These are phyloP conservation scores for Tiaroga cobitis DNA, from an alignment of 2,797 vertebrate genomes.

Conservation along the genomic window DNA sequence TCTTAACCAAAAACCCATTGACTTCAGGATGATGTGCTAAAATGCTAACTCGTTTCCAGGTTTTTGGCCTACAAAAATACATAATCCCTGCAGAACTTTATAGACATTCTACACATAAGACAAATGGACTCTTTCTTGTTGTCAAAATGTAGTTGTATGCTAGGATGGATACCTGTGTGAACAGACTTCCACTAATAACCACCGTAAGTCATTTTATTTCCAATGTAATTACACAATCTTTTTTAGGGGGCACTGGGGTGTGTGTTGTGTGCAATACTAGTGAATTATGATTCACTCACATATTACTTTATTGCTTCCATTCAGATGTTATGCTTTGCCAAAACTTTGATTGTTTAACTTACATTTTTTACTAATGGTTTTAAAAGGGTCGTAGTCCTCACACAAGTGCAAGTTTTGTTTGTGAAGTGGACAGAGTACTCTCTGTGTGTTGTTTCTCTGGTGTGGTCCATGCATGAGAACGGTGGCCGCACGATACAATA, in stretches of 20 bases:
- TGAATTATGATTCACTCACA: background rate
- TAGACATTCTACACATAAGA: background rate
- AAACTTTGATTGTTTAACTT: background rate
- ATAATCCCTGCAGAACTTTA: background rate
- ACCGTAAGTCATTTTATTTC: background rate
- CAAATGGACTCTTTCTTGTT: background rate
- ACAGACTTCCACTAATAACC: background rate
- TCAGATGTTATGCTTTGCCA: background rate
- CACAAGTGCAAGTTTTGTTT: background rate
- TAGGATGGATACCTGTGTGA: background rate
- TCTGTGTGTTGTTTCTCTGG: slow-evolving; percentile 62
- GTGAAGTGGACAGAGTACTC: slow-evolving; percentile 68
- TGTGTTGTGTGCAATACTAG: background rate
- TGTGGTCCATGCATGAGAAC: slow-evolving; percentile 69
- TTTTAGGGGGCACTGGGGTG: background rate
- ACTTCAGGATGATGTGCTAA: background rate
- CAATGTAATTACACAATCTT: background rate
- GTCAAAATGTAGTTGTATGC: background rate
- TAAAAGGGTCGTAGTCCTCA: background rate
- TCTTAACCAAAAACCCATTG: background rate
- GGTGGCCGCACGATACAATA: slow-evolving; percentile 50
- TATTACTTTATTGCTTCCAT: background rate
- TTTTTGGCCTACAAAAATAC: background rate
- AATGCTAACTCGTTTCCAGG: background rate
- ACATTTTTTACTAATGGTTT: background rate